Evolutionary conservation across 2,888 invertebrate genomes (phyloP).

Genomic region (Chymomyza caudatula): DNA sequence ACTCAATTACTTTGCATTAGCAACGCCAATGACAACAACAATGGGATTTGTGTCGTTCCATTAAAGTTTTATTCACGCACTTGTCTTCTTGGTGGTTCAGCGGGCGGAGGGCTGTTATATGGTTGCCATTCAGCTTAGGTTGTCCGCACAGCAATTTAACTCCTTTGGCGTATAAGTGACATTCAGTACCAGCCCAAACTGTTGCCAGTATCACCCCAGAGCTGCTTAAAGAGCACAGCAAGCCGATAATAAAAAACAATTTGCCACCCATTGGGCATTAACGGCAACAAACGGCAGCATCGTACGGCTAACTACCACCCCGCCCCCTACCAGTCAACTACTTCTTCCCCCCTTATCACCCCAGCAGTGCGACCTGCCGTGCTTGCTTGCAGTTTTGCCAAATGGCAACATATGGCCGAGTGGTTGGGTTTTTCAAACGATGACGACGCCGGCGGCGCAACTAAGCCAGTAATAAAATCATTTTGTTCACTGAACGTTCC

Average conservation of each 20-base stretch:
- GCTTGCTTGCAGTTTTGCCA: conserved; percentile 56
- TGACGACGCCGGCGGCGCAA: conserved; percentile 35
- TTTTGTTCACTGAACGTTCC: conserved; percentile 71
- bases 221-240: conserved; percentile 17
- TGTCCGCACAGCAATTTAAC: conserved; percentile 1
- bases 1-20: conserved; percentile 79
- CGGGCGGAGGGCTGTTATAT: conserved; percentile 32
- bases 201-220: conserved; percentile 29
- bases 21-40: conserved; percentile 46
- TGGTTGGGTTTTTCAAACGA: conserved; percentile 46
- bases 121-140: neutral
- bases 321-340: neutral
- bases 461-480: conserved; percentile 74
- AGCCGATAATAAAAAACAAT: conserved; percentile 74
- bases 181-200: conserved; percentile 27
- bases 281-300: conserved; percentile 61
- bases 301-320: neutral
- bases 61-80: conserved; percentile 76
- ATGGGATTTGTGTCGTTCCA: conserved; percentile 74
- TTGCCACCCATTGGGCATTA: conserved; percentile 75
- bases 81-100: conserved; percentile 48
- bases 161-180: conserved; percentile 13
- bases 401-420: conserved; percentile 74
- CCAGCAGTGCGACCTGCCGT: conserved; percentile 23
- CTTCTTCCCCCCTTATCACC: conserved; percentile 7